phyloP scores from a whole-genome alignment of 1,140 invertebrate species.

The Caenorhabditis brenneri region DNA sequence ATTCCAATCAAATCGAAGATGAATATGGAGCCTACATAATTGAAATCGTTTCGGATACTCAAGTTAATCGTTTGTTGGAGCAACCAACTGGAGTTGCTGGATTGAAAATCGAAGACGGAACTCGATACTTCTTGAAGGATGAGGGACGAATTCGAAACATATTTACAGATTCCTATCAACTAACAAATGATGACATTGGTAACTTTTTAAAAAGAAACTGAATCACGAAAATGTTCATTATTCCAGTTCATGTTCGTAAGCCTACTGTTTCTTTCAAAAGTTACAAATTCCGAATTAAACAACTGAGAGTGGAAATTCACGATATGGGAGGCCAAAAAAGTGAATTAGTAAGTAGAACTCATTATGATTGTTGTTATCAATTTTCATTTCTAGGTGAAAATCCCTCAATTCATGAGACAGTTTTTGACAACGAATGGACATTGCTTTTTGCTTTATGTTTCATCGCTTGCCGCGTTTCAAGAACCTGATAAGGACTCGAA shows the following conservation, averaged over 20 bases:
- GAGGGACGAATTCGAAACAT: constrained; percentile 30
- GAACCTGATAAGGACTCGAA: constrained; percentile 56
- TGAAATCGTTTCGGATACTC: neutral
- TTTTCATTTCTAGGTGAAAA: constrained; percentile 52
- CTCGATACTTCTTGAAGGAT: constrained; percentile 34
- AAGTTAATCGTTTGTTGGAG: neutral
- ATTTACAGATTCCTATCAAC: neutral
- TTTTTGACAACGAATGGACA: constrained; percentile 55
- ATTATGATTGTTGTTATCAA: no score
- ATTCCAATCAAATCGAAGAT: constrained; percentile 29
- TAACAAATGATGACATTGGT: constrained; percentile 33
- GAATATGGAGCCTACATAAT: constrained; percentile 15
- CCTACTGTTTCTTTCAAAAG: constrained; percentile 61
- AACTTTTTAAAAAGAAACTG: neutral
- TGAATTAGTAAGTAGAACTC: constrained; percentile 53
- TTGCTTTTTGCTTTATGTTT: constrained; percentile 62
- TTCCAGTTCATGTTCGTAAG: constrained; percentile 57
- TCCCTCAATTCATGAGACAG: constrained; percentile 58
- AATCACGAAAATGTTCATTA: neutral
- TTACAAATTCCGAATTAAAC: constrained; percentile 60
- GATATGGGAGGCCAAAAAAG: constrained; percentile 63
- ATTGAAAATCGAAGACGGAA: constrained; percentile 46
- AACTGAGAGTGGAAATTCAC: constrained; percentile 58
- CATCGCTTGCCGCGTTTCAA: constrained; percentile 64
- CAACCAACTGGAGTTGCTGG: constrained; percentile 5